Conservation (phyloP, 1,140 invertebrate species). For the Lucilia cuprina region DNA sequence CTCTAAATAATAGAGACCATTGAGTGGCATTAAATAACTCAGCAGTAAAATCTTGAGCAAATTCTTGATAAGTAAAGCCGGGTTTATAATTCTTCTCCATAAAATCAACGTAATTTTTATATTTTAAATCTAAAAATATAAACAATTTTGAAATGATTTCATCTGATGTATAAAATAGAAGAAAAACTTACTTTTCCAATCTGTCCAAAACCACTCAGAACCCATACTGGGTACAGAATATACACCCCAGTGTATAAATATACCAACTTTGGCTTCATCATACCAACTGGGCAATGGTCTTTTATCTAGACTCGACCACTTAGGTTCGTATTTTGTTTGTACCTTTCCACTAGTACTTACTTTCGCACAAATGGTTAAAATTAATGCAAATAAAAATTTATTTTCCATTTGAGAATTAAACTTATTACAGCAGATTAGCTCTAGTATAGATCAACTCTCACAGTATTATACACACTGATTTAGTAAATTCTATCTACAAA, state of each 20-base stretch:
- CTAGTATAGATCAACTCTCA: neutral
- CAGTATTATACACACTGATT: neutral
- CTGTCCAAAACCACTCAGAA: conserved; percentile 88
- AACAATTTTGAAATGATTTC: neutral
- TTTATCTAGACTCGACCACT: conserved; percentile 85
- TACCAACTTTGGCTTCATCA: conserved; percentile 88
- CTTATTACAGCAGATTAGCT: neutral
- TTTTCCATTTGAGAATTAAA: neutral
- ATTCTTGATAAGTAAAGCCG: conserved; percentile 86
- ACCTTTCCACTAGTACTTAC: neutral
- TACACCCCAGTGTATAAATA: conserved; percentile 94
- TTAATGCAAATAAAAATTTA: neutral
- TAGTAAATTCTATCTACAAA: neutral
- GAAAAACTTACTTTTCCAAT: conserved; percentile 71
- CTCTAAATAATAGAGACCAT: conserved; percentile 78
- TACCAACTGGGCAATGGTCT: conserved; percentile 88
- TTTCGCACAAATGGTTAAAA: neutral
- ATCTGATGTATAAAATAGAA: neutral
- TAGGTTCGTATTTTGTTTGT: conserved; percentile 66
- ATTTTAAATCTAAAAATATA: conserved; percentile 42
- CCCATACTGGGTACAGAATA: conserved; percentile 87
- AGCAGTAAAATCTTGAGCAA: conserved; percentile 80
- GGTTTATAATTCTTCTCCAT: conserved; percentile 81
- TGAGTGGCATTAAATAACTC: conserved; percentile 81
- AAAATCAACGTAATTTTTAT: conserved; percentile 65